Conservation (phyloP, 1,140 invertebrate genomes). For the Pachyrhynchus sulphureomaculatus region DNA sequence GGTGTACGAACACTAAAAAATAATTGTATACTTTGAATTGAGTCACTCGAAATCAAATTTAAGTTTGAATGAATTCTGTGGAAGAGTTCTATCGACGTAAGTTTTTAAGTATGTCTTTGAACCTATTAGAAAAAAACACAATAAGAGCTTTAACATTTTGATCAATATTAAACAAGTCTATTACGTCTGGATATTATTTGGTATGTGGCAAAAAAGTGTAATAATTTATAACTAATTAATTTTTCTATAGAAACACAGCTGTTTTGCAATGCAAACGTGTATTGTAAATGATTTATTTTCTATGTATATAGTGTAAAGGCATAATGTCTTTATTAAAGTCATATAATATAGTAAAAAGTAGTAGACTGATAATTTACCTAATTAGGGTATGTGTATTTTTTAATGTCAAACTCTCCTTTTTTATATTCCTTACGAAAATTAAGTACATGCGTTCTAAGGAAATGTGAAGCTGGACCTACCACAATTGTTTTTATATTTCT, state of each 20-base stretch:
- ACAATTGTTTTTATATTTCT: not conserved
- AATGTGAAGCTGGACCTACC: not conserved
- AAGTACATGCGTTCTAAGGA: conserved; percentile 9
- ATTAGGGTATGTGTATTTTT: conserved; percentile 51
- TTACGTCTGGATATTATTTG: too few relatives aligned
- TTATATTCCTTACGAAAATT: conserved; percentile 7
- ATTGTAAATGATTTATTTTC: conserved; percentile 42
- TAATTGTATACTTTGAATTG: too few relatives aligned
- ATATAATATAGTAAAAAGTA: conserved; percentile 45
- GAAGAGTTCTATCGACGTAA: too few relatives aligned
- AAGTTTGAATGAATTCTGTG: too few relatives aligned
- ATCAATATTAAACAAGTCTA: too few relatives aligned
- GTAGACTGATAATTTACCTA: conserved; percentile 52
- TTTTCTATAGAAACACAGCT: conserved; percentile 43
- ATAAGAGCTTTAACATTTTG: too few relatives aligned
- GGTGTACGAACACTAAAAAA: too few relatives aligned
- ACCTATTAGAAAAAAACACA: too few relatives aligned
- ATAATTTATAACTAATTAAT: conserved; percentile 9
- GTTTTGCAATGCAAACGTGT: conserved; percentile 44
- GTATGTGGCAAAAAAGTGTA: conserved; percentile 1
- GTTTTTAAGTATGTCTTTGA: too few relatives aligned
- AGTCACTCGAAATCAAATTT: too few relatives aligned
- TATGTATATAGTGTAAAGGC: conserved; percentile 54
- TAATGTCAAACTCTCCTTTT: conserved; percentile 47
- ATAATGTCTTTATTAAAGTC: conserved; percentile 45